Evolutionary conservation across 2,113 vertebrate species (phyloP).

Genomic region (Saguinus imperator): DNA sequence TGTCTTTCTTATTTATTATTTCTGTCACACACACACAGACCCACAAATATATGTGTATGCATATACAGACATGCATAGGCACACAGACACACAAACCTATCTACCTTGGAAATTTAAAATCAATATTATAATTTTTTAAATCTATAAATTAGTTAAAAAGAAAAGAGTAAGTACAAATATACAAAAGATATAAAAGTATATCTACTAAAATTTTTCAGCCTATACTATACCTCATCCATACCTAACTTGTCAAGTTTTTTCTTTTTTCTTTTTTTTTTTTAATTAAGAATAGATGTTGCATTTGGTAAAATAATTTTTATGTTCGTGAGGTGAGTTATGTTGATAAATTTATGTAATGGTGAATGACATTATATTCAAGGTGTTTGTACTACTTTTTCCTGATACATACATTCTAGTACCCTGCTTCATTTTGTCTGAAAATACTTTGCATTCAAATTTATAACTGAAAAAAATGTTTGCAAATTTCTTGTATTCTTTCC

Average conservation of each 20-base stretch:
- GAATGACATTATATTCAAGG: not conserved
- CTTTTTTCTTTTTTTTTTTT: not conserved
- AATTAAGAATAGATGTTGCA: not conserved
- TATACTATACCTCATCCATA: not conserved
- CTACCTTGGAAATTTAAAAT: too few relatives aligned
- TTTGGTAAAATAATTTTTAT: not conserved
- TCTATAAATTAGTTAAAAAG: not conserved
- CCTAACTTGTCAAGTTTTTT: not conserved
- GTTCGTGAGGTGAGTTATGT: not conserved
- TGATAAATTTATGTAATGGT: not conserved
- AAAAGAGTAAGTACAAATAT: not conserved
- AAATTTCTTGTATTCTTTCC: not conserved
- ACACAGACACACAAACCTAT: too few relatives aligned
- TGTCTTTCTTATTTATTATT: too few relatives aligned
- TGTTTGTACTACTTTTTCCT: not conserved
- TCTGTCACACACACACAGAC: too few relatives aligned
- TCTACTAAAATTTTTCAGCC: not conserved
- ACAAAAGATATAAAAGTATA: not conserved
- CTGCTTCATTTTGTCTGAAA: not conserved
- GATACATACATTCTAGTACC: not conserved
- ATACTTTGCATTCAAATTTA: not conserved
- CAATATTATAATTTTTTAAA: not conserved
- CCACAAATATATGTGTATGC: too few relatives aligned
- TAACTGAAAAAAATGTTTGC: not conserved
- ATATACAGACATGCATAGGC: too few relatives aligned